Evolutionary conservation across 1,140 invertebrate genomes (phyloP).

Genomic region (Drosophila yakuba): DNA sequence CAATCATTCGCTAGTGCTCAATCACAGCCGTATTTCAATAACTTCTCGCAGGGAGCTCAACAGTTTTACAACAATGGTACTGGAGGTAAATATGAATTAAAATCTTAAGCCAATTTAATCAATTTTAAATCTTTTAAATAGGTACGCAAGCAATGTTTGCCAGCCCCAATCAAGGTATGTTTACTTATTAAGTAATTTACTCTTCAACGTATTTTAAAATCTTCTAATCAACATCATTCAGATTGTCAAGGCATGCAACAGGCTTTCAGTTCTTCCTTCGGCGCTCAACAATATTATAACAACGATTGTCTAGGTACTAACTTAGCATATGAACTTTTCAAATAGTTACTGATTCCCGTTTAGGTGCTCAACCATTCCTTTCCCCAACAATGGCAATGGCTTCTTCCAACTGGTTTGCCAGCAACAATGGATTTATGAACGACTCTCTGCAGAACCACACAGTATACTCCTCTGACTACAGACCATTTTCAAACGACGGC

Average conservation of each 20-base stretch:
- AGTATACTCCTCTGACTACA: constrained; percentile 43
- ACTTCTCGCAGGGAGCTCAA: background rate
- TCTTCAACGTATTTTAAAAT: background rate
- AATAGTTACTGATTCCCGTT: too few species aligned
- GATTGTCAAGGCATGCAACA: constrained; percentile 3
- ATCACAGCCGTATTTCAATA: background rate
- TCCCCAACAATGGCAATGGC: constrained; percentile 9
- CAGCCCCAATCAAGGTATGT: constrained; percentile 8
- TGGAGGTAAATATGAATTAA: background rate
- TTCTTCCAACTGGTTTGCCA: constrained; percentile 1
- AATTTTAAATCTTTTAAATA: background rate
- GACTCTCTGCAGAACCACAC: constrained; percentile 39
- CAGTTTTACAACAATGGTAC: background rate
- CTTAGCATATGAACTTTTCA: background rate
- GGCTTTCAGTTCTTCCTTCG: constrained; percentile 6
- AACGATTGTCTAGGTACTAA: background rate
- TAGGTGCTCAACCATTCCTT: constrained; percentile 11
- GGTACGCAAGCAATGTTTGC: constrained; percentile 3
- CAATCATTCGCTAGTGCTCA: constrained; percentile 7
- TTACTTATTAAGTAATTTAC: too few species aligned
- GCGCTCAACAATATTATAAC: constrained; percentile 8
- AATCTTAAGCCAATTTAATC: too few species aligned
- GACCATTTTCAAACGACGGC: constrained; percentile 17
- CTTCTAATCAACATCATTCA: background rate
- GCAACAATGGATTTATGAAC: constrained; percentile 7